Evolutionary conservation across 2,113 vertebrate genomes (phyloP), one percentile per base, ranked within the genome.

Genomic region (Macrotus californicus): DNA sequence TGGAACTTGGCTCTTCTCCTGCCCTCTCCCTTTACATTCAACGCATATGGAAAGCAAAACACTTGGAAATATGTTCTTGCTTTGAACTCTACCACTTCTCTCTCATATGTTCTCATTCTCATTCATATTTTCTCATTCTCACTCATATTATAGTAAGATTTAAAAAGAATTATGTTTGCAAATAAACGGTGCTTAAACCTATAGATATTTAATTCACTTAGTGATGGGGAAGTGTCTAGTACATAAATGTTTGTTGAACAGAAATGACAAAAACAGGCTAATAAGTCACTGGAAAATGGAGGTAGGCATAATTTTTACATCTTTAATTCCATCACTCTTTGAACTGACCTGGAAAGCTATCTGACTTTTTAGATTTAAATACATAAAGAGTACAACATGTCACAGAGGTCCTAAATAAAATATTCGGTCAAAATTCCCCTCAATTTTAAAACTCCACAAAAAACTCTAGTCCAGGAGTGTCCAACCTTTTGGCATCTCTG

Each of bases 361-460:
- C 43, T 89, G 29, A 79, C 34, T 50, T 89, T 93, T 64, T 86
- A 67, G 34, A 86, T 19, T 93, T 84, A 90, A 92, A 87, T 50
- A 87, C 19, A 34, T 67, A 95, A 86, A 19, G 21, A 87, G 36
- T 52, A 92, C 15, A 79, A 11, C 34, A 85, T 34, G 72, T 48
- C 21, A 67, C 4, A 95, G 2, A 34, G 84, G n/a, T 52, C 4
- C 2, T 3, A 82, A 59, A 80, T 73, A n/a, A 97, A 66, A 50
- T 10, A 39, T 0, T 43, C 7, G 36, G 36, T 48, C 21, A 92
- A 61, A 54, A 85, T 80, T 36, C 29, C 54, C 41, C 89, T 89
- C 43, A 69, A 64, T 77, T 96, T 90, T 92, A 21, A 93, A 97
- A 93, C 31, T 76, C 41, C 70, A 85, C 46, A 76, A 66, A 82